Evolutionary conservation across 2,888 invertebrate species (phyloP).

Genomic region (Hybos culiciformis): DNA sequence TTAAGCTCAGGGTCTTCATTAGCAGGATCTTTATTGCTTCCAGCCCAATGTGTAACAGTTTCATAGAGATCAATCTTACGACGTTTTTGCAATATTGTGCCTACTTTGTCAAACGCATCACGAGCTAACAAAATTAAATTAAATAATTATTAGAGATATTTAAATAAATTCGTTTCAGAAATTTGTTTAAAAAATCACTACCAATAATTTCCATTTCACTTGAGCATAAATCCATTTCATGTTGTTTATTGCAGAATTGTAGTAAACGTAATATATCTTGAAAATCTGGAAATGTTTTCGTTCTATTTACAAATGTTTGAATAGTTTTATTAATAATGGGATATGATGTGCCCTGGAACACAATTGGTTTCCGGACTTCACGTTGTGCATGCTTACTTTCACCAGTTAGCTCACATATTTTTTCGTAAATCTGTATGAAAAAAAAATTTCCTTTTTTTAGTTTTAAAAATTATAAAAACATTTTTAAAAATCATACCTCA

Average conservation of each 20-base stretch:
- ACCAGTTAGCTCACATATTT: conserved; percentile 50
- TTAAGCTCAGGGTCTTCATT: conserved; percentile 39
- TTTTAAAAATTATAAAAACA: not conserved
- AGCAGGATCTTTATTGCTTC: conserved; percentile 44
- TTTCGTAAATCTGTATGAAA: conserved; percentile 34
- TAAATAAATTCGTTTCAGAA: not conserved
- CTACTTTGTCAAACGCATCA: conserved; percentile 51
- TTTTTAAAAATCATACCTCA: conserved; percentile 18
- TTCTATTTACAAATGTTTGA: conserved; percentile 31
- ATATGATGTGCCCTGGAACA: conserved; percentile 29
- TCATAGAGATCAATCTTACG: conserved; percentile 52
- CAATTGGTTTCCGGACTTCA: conserved; percentile 30
- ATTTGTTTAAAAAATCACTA: conserved; percentile 13
- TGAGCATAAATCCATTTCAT: conserved; percentile 24
- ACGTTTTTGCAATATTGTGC: conserved; percentile 47
- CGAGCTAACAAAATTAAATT: conserved; percentile 37
- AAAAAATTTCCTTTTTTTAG: conserved; percentile 2
- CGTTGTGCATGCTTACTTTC: conserved; percentile 33
- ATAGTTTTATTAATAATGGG: conserved; percentile 32
- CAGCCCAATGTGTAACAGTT: conserved; percentile 41
- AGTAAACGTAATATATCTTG: conserved; percentile 37
- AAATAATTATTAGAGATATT: not conserved
- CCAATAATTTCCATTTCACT: conserved; percentile 34
- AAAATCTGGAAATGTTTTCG: conserved; percentile 40
- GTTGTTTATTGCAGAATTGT: conserved; percentile 31